Evolutionary conservation across 2,797 vertebrate species (phyloP), one percentile per base, ranked within the genome.

Genomic region (Catharus ustulatus): DNA sequence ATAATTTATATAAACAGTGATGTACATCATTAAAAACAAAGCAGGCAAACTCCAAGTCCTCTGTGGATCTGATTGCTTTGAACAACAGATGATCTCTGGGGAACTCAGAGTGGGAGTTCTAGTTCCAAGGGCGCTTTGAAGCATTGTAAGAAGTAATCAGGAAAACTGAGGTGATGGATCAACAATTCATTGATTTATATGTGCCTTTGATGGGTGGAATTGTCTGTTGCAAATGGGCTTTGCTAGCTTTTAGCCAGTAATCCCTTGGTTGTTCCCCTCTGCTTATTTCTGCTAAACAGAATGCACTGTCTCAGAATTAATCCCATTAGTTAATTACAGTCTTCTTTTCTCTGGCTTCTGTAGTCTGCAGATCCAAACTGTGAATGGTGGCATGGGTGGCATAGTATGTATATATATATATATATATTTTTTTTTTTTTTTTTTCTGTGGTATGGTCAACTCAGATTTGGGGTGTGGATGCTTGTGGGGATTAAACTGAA

Each of bases 111-210:
- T 26, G 30, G 83, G 72, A 94, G 58, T 58, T 88, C 9, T 55
- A 67, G 57, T 46, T 88, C 79, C 0, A 0, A 89, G 42, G 62
- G 80, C 2, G 12, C 59, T 87, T 87, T 87, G 86, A 91, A 82
- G 87, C 72, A 11, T 64, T 89, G 20, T 49, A 78, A 84, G 59
- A 91, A 84, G 29, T 59, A 88, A 82, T 79, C 0, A 1, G 83
- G 67, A 82, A 91, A 93, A 84, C 32, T 21, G 61, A 88, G 71
- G 77, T 87, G 83, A 81, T 94, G 85, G 67, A 91, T 95, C 91
- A 94, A 79, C 74, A 84, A 42, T 67, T 94, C 32, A 76, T 79
- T 91, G 87, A 92, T 73, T 92, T 84, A 22, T 68, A 20, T 40
- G 30, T 89, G 71, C 40, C 61, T 91, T 57, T 83, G 61, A 85